Base-by-base conservation (phyloP, 1,140 invertebrate genomes). In the Micrasema minimum region DNA sequence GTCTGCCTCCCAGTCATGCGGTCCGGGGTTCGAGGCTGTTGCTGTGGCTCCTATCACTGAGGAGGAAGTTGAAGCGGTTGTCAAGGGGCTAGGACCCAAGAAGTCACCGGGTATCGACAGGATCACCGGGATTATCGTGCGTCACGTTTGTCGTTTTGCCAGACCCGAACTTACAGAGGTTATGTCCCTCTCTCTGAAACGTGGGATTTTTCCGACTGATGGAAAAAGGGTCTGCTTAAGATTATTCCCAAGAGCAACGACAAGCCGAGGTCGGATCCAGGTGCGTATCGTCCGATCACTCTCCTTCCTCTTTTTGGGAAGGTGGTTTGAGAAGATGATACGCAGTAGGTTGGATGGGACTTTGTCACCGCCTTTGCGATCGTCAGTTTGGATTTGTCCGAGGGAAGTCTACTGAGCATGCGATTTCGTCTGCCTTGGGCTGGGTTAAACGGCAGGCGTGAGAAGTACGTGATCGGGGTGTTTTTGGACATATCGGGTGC, bases 401-500 rank as follows among this genome's bases (percentile, higher is more conserved):
- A n/a, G n/a, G n/a, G n/a, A n/a, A n/a, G n/a, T n/a, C n/a, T n/a
- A n/a, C n/a, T n/a, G n/a, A n/a, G n/a, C n/a, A n/a, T n/a, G n/a
- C n/a, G n/a, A n/a, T n/a, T n/a, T n/a, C n/a, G n/a, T n/a, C 7
- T 48, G 16, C 11, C 5, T n/a, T 45, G n/a, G 12, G n/a, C 12
- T 45, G 43, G 43, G 43, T 45, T 3, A 45, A n/a, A 45, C n/a
- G n/a, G n/a, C 16, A 45, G 43, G n/a, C 16, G n/a, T 11, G 14
- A 45, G 5, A n/a, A n/a, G n/a, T n/a, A n/a, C n/a, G n/a, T n/a
- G n/a, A n/a, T n/a, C n/a, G n/a, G n/a, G n/a, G n/a, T n/a, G n/a
- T 45, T 45, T n/a, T n/a, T 45, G 3, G 43, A 45, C n/a, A 45
- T 45, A n/a, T 14, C 43, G 6, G 43, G 43, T 45, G 43, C 43